Evolutionary conservation across 2,888 invertebrate species (phyloP), one percentile per base, ranked within the genome.

Genomic region (Phlogophora meticulosa): DNA sequence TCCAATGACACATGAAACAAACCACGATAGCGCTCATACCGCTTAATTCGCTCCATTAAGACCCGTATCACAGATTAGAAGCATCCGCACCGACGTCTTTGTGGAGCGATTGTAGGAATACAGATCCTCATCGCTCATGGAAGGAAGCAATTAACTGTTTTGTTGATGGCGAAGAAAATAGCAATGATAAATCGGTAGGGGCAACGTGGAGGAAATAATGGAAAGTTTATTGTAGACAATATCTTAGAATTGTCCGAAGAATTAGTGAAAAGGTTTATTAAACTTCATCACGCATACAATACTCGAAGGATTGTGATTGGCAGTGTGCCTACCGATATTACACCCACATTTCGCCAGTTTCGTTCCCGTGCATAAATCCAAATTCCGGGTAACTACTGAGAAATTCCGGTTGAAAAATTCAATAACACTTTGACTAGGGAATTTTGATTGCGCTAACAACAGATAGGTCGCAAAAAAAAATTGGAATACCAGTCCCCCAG

Each of bases 21-120:
- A 83, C 83, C 76, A 80, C 64, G 58, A 65, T 57, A 72, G 59
- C 59, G 73, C 53, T 85, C 49, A 52, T 43, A 60, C 82, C 83
- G 78, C 89, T 89, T 93, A 93, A 94, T 93, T 91, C 88, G 83
- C 79, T 82, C 90, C 88, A 93, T 93, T 93, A 90, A 87, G 84
- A 86, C 92, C 94, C 92, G 92, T 94, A 94, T 94, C 91, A 87
- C 87, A 90, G 92, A 93, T 94, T 92, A 92, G 89, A 81, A 70
- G 89, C 92, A 90, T 93, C 94, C 94, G 91, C 82, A 85, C 81
- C 85, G 78, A 65, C 65, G 73, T 78, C 69, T 82, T 80, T 77
- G 68, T 80, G 65, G 24, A 76, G 28, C 57, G 53, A 67, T 72
- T 80, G 81, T 75, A 40, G 59, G 68, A 57, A 51, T 60, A 56